Conservation (phyloP, 2,888 invertebrate genomes). For the Lymantria monacha region DNA sequence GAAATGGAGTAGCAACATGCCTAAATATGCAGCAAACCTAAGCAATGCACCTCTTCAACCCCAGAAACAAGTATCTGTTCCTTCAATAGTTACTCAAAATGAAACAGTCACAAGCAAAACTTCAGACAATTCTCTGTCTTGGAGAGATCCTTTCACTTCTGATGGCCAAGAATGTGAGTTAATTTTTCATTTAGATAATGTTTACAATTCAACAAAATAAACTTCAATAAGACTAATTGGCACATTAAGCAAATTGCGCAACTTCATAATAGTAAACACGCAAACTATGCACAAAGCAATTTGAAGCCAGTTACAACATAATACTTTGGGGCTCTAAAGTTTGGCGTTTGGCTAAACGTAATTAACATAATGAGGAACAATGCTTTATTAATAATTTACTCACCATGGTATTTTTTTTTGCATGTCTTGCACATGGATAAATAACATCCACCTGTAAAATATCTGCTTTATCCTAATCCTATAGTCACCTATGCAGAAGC, state of each 20-base stretch:
- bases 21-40: conserved; percentile 93
- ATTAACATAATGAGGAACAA: conserved; percentile 8
- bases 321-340: neutral
- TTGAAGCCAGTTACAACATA: conserved; percentile 13
- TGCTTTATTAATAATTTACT: conserved; percentile 37
- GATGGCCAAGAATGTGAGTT: conserved; percentile 78
- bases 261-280: conserved; percentile 19
- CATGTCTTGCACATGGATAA: conserved; percentile 81
- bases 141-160: conserved; percentile 69
- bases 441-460: conserved; percentile 59
- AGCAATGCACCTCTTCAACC: conserved; percentile 90
- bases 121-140: conserved; percentile 44
- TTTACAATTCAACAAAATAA: conserved; percentile 12
- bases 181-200: conserved; percentile 1
- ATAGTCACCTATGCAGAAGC: conserved; percentile 80
- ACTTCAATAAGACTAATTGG: conserved; percentile 20
- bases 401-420: conserved; percentile 65
- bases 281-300: conserved; percentile 28
- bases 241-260: conserved; percentile 28
- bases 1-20: conserved; percentile 90
- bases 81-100: conserved; percentile 30
- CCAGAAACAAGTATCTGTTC: conserved; percentile 82
- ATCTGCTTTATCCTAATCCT: conserved; percentile 63
- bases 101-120: conserved; percentile 50
- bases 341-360: too few relatives aligned